phyloP scores from a whole-genome alignment of 2,888 invertebrate genomes.

The Pheosia tremula region DNA sequence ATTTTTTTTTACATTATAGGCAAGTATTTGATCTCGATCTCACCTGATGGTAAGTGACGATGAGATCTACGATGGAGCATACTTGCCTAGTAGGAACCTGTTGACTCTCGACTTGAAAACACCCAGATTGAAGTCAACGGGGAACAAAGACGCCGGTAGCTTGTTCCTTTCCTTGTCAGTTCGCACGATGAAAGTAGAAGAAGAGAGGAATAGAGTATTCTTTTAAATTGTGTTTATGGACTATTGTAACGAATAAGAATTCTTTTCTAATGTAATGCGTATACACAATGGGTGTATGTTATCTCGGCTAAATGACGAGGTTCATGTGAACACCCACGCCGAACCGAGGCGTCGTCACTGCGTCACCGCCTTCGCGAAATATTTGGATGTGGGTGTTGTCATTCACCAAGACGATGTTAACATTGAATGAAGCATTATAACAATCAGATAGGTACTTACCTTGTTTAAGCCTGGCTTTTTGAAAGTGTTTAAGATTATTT shows the following conservation, averaged over 20 bases:
- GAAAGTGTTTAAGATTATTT: neutral
- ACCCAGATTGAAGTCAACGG: too few species aligned
- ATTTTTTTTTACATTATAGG: too few species aligned
- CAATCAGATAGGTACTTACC: neutral
- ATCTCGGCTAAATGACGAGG: neutral
- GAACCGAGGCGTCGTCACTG: constrained; percentile 22
- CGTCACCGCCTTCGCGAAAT: constrained; percentile 24
- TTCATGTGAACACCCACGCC: constrained; percentile 17
- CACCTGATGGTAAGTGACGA: too few species aligned
- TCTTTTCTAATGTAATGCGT: neutral
- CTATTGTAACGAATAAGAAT: neutral
- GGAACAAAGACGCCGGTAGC: too few species aligned
- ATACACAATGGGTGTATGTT: neutral
- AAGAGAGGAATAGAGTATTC: too few species aligned
- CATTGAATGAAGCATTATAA: neutral
- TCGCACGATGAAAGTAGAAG: too few species aligned
- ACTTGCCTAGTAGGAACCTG: too few species aligned
- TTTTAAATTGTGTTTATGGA: neutral
- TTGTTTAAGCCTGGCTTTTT: neutral
- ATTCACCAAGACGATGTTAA: constrained; percentile 20
- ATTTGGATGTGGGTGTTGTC: constrained; percentile 21
- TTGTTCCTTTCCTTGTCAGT: too few species aligned
- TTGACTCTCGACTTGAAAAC: too few species aligned
- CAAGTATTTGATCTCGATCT: too few species aligned
- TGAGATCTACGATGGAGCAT: too few species aligned